A percentile compares a stretch with the other conserved stretches of the same genome.
These are phyloP conservation scores for Pangasius sanitwongsei DNA, from an alignment of 2,797 vertebrate genomes.

Conservation along the genomic window DNA sequence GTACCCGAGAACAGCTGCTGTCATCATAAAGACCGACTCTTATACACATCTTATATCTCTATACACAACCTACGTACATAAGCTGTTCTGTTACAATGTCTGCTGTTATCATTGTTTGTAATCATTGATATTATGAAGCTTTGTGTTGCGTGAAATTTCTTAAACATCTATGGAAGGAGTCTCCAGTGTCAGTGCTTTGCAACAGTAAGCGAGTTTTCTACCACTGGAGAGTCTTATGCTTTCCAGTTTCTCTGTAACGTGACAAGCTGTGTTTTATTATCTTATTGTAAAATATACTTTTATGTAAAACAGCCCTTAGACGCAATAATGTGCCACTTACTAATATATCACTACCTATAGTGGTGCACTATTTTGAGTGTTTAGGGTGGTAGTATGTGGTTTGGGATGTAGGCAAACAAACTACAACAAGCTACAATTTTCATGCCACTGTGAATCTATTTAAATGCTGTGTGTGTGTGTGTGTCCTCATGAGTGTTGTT, in stretches of 20 bases:
- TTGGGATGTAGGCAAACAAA: constrained; percentile 15
- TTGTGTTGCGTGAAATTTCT: neutral
- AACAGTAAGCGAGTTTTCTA: neutral
- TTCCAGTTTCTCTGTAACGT: neutral
- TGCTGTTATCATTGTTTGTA: neutral
- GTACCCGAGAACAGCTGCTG: neutral
- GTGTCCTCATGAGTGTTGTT: neutral
- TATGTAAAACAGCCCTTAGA: neutral
- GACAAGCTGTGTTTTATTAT: neutral
- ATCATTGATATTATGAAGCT: neutral
- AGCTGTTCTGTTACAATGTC: neutral
- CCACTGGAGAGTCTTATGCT: too few species aligned
- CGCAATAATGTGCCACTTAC: neutral
- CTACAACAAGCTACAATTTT: constrained; percentile 15
- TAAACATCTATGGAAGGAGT: neutral
- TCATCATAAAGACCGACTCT: neutral
- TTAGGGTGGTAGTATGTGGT: neutral
- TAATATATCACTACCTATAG: neutral
- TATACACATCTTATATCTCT: too few species aligned
- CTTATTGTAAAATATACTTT: neutral
- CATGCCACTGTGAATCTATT: constrained; percentile 15
- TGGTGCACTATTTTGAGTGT: neutral
- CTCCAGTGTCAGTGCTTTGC: neutral
- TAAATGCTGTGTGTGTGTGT: neutral
- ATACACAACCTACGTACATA: neutral